A percentile compares a stretch with the other conserved stretches of the same genome.
phyloP scores from a whole-genome alignment of 2,888 invertebrate species.

The Lepidochrysops patricia region DNA sequence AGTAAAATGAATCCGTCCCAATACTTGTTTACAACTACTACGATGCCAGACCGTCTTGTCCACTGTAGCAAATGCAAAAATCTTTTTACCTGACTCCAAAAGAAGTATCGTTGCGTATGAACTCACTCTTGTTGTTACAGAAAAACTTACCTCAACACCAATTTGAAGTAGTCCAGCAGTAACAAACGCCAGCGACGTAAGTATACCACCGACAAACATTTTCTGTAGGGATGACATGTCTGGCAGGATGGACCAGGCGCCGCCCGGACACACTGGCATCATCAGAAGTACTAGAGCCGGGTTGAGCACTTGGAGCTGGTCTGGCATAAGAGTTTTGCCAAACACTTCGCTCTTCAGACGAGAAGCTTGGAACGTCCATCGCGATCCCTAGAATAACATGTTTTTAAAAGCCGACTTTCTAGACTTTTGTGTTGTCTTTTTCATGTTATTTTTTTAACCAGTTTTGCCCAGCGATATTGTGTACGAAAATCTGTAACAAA shows the following conservation, averaged over 20 bases:
- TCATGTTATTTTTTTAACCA: no score
- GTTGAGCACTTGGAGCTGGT: constrained; percentile 87
- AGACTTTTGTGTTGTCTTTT: no score
- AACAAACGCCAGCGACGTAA: constrained; percentile 79
- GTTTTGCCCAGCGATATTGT: no score
- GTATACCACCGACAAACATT: constrained; percentile 83
- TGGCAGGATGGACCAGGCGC: constrained; percentile 55
- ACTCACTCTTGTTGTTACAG: no score
- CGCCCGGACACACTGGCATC: constrained; percentile 78
- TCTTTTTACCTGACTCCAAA: not conserved
- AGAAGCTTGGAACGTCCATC: constrained; percentile 86
- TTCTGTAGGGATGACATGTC: constrained; percentile 77
- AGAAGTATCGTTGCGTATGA: no score
- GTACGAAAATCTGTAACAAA: not conserved
- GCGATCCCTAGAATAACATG: constrained; percentile 76
- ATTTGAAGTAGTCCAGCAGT: constrained; percentile 79
- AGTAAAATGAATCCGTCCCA: no score
- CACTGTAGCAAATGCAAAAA: not conserved
- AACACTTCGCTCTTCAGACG: constrained; percentile 77
- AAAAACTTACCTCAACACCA: constrained; percentile 51
- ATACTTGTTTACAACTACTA: no score
- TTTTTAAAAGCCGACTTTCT: no score
- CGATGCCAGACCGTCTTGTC: no score
- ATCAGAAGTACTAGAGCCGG: constrained; percentile 81
- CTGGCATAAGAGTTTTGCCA: constrained; percentile 77